phyloP scores from a whole-genome alignment of 2,797 vertebrate species.

The Mus caroli region DNA sequence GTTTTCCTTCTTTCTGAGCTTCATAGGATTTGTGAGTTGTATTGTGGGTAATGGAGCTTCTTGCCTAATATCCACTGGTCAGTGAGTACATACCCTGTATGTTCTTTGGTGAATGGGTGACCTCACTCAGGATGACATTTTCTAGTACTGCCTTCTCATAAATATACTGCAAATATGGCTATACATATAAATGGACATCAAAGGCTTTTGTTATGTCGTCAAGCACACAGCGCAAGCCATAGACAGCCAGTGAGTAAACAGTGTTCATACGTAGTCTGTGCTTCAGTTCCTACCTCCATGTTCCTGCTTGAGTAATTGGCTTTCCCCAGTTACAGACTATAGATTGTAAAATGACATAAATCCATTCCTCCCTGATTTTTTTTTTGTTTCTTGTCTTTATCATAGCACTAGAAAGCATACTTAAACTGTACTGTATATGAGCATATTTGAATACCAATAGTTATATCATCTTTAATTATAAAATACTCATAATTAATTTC shows the following conservation, averaged over 20 bases:
- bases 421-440: neutral
- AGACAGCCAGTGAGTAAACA: neutral
- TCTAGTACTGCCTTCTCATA: neutral
- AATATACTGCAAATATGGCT: slow-evolving; percentile 12
- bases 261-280: neutral
- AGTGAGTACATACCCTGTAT: too few relatives aligned
- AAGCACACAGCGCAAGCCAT: neutral
- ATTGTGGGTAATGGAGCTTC: too few relatives aligned
- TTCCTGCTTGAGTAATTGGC: neutral
- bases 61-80: too few relatives aligned
- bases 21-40: too few relatives aligned
- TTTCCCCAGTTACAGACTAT: neutral
- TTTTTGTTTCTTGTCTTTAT: neutral
- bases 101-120: too few relatives aligned
- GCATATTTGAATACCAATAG: neutral
- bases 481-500: slow-evolving; percentile 45
- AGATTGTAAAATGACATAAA: neutral
- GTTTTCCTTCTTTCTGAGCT: too few relatives aligned
- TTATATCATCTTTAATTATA: neutral
- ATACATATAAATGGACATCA: slow-evolving; percentile 36
- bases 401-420: neutral
- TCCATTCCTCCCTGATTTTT: neutral
- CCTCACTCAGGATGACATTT: too few relatives aligned
- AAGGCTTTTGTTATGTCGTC: slow-evolving; percentile 31
- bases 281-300: neutral